Evolutionary conservation across 2,797 vertebrate species (phyloP), one percentile per base, ranked within the genome.

Genomic region (Pagetopsis macropterus): DNA sequence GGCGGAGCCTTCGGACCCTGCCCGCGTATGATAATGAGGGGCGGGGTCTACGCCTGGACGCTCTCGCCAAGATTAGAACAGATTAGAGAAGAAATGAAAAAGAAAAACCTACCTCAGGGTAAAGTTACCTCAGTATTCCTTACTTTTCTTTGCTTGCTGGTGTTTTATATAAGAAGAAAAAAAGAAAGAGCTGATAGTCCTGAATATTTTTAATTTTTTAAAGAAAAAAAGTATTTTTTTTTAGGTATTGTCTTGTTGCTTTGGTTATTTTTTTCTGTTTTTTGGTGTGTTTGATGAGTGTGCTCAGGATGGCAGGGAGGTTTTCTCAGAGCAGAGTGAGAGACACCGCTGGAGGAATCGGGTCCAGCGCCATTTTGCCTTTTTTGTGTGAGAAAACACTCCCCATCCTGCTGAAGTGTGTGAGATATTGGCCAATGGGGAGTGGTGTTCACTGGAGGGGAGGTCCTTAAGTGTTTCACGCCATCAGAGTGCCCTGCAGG

Each of bases 191-290:
- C 95, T 96, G 96, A 96, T 96, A 96, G 96, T 95, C 95, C 96
- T 96, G 95, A 95, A 97, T 96, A 97, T 97, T 97, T 96, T 96
- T 97, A 97, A 96, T 97, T 97, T 97, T 98, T 97, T 96, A 96
- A 97, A 92, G 92, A 95, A 96, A 95, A 27, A 95, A 95, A 94
- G 91, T 89, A 90, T 95, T 96, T 95, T 94, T 94, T 83, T 90
- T 92, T 86, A 83, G 84, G 90, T 95, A 93, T 95, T 93, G 93
- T 94, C 92, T 89, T 91, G 87, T 91, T 91, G 91, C 82, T 91
- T 91, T 87, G 80, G 84, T 86, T 75, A 67, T 87, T 88, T 85
- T 89, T 90, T 88, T 84, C 62, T 82, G 50, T 61, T 72, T 95
- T 95, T 95, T 92, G 93, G 90, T 84, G 75, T 74, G 85, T 63